Conservation (phyloP, 1,140 invertebrate genomes). For the Drosophila mayri region DNA sequence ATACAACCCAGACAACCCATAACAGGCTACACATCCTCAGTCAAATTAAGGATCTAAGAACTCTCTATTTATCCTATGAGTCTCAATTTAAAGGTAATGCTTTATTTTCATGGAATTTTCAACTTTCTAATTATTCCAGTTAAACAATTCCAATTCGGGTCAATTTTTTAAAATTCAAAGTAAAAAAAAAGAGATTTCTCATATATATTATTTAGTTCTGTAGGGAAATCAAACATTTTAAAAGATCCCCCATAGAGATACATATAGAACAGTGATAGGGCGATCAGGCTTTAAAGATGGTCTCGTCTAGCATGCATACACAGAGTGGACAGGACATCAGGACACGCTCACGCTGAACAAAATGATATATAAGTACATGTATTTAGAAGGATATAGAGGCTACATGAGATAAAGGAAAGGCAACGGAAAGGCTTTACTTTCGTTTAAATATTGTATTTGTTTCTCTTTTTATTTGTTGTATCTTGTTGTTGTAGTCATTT, state of each 20-base stretch:
- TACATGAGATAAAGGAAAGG: conserved; percentile 27
- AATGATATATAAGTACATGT: conserved; percentile 1
- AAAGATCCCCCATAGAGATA: background rate
- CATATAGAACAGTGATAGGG: background rate
- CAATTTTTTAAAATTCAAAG: too few relatives aligned
- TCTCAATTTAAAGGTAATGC: too few relatives aligned
- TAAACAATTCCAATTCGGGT: too few relatives aligned
- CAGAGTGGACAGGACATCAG: conserved; percentile 6
- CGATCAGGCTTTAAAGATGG: background rate
- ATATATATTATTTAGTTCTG: too few relatives aligned
- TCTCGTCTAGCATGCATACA: conserved; percentile 31
- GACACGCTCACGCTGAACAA: conserved; percentile 54
- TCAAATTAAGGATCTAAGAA: too few relatives aligned
- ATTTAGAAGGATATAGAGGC: background rate
- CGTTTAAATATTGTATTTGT: conserved; percentile 57
- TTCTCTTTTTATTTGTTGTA: conserved; percentile 52
- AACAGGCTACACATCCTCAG: background rate
- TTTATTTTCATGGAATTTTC: too few relatives aligned
- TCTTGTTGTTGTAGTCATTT: conserved; percentile 50
- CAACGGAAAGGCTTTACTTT: conserved; percentile 38
- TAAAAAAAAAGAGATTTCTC: too few relatives aligned
- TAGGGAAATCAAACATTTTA: too few relatives aligned
- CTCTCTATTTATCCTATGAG: background rate
- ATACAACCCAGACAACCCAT: background rate
- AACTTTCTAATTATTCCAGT: too few relatives aligned